Conservation (phyloP, 2,888 invertebrate species). For the Sphaerophoria rueppellii region DNA sequence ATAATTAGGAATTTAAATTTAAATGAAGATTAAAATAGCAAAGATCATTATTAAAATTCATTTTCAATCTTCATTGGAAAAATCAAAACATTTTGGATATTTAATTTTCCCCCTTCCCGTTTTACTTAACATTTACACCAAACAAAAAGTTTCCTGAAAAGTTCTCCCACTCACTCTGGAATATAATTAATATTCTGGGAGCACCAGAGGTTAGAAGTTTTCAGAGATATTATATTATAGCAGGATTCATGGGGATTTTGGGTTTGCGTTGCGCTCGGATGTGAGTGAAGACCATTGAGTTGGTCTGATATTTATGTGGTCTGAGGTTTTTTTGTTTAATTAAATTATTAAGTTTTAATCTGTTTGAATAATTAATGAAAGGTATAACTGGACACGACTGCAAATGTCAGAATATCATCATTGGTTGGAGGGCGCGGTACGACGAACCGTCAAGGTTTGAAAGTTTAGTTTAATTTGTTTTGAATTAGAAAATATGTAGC, state of each 20-base stretch:
- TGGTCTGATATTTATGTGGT: conserved; percentile 5
- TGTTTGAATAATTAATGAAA: conserved; percentile 60
- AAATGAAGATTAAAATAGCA: background rate
- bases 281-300: background rate
- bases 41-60: conserved; percentile 4
- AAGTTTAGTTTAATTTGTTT: too few species aligned
- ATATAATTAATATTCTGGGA: conserved; percentile 6
- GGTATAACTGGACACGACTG: conserved; percentile 3
- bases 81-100: background rate
- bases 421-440: too few species aligned
- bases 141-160: background rate
- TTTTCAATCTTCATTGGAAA: background rate
- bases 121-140: conserved; percentile 33
- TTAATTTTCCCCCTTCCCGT: conserved; percentile 21
- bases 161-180: background rate
- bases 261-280: background rate
- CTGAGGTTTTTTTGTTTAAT: conserved; percentile 24
- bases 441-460: too few species aligned
- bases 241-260: conserved; percentile 1
- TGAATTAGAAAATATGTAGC: too few species aligned
- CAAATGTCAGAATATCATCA: background rate
- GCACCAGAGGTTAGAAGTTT: conserved; percentile 10
- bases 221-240: background rate
- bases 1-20: too few species aligned
- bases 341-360: conserved; percentile 65